These are phyloP conservation scores for Idaea biselata DNA, from an alignment of 2,888 invertebrate species.

Conservation along the genomic window DNA sequence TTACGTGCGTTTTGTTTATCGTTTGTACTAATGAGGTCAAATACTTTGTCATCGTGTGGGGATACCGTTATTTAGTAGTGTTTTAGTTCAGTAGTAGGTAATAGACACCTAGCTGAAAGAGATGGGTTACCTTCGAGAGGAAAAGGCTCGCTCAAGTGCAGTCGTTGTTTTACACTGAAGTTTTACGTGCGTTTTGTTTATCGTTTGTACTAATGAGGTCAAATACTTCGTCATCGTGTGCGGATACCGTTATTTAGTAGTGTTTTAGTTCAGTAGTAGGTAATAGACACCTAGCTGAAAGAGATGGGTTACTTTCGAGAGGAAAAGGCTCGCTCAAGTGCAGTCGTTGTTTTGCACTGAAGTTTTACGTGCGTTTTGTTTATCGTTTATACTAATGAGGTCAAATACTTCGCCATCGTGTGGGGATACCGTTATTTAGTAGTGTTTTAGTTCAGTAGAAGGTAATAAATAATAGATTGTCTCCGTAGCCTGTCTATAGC, in stretches of 20 bases:
- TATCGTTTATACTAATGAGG: constrained; percentile 74
- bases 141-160: constrained; percentile 64
- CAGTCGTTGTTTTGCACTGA: constrained; percentile 56
- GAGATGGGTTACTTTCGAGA: constrained; percentile 79
- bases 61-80: neutral
- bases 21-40: constrained; percentile 78
- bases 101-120: constrained; percentile 72
- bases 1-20: constrained; percentile 62
- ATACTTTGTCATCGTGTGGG: constrained; percentile 32
- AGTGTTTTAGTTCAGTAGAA: neutral
- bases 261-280: neutral
- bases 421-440: neutral
- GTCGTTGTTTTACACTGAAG: constrained; percentile 55
- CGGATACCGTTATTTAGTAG: neutral
- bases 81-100: neutral
- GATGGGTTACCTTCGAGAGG: constrained; percentile 79
- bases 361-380: constrained; percentile 68
- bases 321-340: constrained; percentile 65
- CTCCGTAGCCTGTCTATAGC: no score
- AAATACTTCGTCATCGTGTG: constrained; percentile 42
- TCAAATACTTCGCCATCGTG: constrained; percentile 50
- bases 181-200: constrained; percentile 68
- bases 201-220: constrained; percentile 76
- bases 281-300: constrained; percentile 68
- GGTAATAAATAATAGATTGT: no score